Evolutionary conservation across 2,797 vertebrate species (phyloP), one percentile per base, ranked within the genome.

Genomic region (Periparus ater): DNA sequence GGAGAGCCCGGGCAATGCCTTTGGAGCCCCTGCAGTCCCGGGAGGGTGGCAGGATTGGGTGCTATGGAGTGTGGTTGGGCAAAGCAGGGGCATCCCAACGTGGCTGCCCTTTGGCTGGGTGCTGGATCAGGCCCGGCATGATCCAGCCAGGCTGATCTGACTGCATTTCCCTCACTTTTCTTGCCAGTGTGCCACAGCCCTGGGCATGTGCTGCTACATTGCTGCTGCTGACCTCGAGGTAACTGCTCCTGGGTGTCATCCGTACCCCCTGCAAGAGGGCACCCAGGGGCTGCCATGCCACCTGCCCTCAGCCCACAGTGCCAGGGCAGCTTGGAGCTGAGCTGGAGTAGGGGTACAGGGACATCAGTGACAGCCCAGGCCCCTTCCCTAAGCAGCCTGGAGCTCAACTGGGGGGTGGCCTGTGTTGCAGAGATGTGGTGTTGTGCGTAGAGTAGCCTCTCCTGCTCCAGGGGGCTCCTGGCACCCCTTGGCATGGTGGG

Each of bases 201-300:
- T 99, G 88, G 99, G 99, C 60, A 96, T 99, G 98, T 99, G 99
- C 97, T 99, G 99, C 94, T 99, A 99, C 10, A 98, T 99, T 23
- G 99, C 99, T 58, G 98, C 99, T 55, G 98, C 98, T 23, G 98
- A 99, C 11, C 97, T 98, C 57, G 99, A 99, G 98, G 99, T 99
- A 95, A 97, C 73, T 68, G 76, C 0, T 0, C 40, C 58, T 6
- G 9, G n/a, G 61, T 62, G 60, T 70, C 0, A 0, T 32, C 78
- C 0, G 0, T 67, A 58, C 48, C 57, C 57, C 36, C 44, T 77
- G 44, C 68, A n/a, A 6, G 63, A 79, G 72, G 63, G 75, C 62
- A 77, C 36, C 25, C 29, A 2, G 2, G 57, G 80, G 62, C 77
- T 77, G 73, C 40, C 0, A 0, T 57, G 55, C 47, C 60, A 61